Conservation (phyloP, 1,140 invertebrate genomes). For the Lanistes nyassanus region DNA sequence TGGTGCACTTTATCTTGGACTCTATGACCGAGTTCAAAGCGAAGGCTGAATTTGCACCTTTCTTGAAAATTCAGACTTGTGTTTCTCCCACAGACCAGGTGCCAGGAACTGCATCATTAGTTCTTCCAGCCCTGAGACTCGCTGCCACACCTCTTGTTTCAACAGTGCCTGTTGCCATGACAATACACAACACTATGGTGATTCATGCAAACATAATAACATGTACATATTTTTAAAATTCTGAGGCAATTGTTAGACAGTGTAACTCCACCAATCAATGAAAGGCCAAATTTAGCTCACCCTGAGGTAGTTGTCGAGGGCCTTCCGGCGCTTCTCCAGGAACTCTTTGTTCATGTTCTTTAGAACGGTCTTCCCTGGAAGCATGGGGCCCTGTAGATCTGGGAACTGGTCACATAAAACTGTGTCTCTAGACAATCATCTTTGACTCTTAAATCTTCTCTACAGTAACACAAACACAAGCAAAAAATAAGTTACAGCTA, state of each 20-base stretch:
- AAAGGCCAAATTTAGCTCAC: constrained; percentile 50
- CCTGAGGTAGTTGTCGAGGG: constrained; percentile 85
- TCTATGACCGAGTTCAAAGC: too few relatives aligned
- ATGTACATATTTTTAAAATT: background rate
- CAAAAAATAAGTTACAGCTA: background rate
- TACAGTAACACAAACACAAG: too few relatives aligned
- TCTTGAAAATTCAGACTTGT: constrained; percentile 65
- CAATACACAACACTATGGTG: too few relatives aligned
- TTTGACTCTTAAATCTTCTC: too few relatives aligned
- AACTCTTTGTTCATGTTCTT: constrained; percentile 91
- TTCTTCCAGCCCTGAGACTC: constrained; percentile 76
- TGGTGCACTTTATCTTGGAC: too few relatives aligned
- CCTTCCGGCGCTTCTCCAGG: constrained; percentile 85
- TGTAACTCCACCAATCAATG: background rate
- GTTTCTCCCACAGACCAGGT: constrained; percentile 80
- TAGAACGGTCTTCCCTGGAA: constrained; percentile 93
- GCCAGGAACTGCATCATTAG: constrained; percentile 82
- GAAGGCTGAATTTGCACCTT: constrained; percentile 52
- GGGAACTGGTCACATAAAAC: constrained; percentile 73
- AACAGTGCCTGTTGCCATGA: constrained; percentile 69
- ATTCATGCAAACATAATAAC: too few relatives aligned
- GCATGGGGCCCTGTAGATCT: constrained; percentile 80
- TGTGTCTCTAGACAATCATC: background rate
- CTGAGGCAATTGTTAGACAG: background rate
- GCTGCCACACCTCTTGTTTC: constrained; percentile 72